Base-by-base conservation (phyloP, 2,888 invertebrate species). In the Dynastes tityus region DNA sequence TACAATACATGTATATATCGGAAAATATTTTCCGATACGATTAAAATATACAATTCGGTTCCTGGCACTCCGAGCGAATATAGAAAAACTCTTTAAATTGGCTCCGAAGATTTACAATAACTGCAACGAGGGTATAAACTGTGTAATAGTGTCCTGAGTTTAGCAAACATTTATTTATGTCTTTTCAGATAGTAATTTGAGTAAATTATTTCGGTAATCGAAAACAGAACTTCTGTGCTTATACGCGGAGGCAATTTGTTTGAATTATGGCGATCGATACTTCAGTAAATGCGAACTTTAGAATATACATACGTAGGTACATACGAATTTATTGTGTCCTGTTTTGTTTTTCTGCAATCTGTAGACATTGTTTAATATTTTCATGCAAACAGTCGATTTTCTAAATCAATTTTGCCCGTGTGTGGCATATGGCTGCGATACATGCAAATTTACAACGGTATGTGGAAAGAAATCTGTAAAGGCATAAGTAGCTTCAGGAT, bases 211-310 rank as follows among this genome's bases (percentile, higher is more conserved):
- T 67, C 67, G 49, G 49, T 67, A 67, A 67, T 49, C 9, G 49
- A 27, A 67, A 45, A 49, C 27, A 49, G 67, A 9, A 8, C 11
- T 49, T 22, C 13, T 67, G 8, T 45, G 61, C 65, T 67, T 67
- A 22, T 67, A 67, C 49, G 22, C 8, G 5, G 49, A 45, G 16
- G 67, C 67, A 67, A 49, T 67, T 67, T 49, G 16, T 67, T 67
- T 67, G 67, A 67, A 45, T 67, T 49, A 67, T 67, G 22, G 67
- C 67, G 45, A 67, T 67, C 67, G 67, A 67, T 67, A 67, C 11
- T 67, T 67, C 45, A 49, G 45, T 22, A 64, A 49, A 67, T 22
- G 45, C 22, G 45, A 67, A 49, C 27, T 49, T 45, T 8, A 58
- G 8, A 61, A 29, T 37, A 58, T 27, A 13, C 45, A 11, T 45